A percentile compares a stretch with the other conserved stretches of the same genome.
Evolutionary conservation across 2,113 vertebrate species (phyloP).

Genomic region (Rhineura floridana): DNA sequence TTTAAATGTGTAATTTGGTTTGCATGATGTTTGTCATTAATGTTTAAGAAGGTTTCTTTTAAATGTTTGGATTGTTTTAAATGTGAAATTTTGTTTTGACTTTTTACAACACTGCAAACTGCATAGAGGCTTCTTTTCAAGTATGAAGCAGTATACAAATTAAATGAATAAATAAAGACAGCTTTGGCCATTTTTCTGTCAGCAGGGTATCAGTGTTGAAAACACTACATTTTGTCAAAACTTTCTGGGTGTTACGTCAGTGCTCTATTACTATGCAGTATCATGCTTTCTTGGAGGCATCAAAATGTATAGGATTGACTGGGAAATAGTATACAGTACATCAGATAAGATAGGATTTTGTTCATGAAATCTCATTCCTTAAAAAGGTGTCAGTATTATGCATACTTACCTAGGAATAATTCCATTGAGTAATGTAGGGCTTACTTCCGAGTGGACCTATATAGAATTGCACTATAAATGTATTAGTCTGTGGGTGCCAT

Average conservation of each 20-base stretch:
- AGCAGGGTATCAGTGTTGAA: neutral
- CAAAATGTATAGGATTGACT: neutral
- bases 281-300: neutral
- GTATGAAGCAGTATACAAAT: too few relatives aligned
- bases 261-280: neutral
- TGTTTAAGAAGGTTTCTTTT: too few relatives aligned
- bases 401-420: neutral
- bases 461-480: neutral
- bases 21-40: too few relatives aligned
- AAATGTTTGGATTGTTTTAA: too few relatives aligned
- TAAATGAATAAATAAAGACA: too few relatives aligned
- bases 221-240: neutral
- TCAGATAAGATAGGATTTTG: neutral
- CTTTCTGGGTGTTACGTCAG: neutral
- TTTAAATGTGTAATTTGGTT: too few relatives aligned
- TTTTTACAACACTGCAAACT: too few relatives aligned
- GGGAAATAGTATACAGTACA: neutral
- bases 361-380: neutral
- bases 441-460: too few relatives aligned
- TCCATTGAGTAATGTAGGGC: neutral
- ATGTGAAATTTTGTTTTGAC: too few relatives aligned
- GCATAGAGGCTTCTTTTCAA: too few relatives aligned
- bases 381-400: neutral
- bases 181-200: neutral
- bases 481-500: neutral